Base-by-base conservation (phyloP, 2,113 vertebrate species). In the Thalassoma bifasciatum region DNA sequence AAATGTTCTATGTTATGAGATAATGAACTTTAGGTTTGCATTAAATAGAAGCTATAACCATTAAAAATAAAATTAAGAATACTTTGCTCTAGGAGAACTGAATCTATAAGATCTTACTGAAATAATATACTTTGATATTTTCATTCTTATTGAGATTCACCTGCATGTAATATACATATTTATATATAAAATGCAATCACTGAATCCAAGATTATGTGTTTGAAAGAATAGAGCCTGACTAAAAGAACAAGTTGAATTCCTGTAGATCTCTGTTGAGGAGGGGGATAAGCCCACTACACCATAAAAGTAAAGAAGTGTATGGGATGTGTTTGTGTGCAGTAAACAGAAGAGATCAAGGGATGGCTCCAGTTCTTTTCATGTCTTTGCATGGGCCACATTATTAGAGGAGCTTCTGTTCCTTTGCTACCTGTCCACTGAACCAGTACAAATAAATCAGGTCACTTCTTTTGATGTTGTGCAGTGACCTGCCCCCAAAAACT, bases 381-480 rank as follows among this genome's bases (percentile, higher is more conserved):
- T 87, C 67, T 64, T 42, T 37, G 40, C 62, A 59, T 3, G 0
- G 40, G 23, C 57, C 47, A 17, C 42, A 36, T 84, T 73, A 86
- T 84, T 82, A 79, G 74, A 75, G 64, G 64, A 75, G 38, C 36
- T 59, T 59, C 36, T 66, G 47, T 62, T 61, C 14, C 76, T 36
- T 24, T 63, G 70, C 80, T 78, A 86, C 79, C 81, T 86, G 84
- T 83, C 71, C 82, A 81, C 63, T 88, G 82, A 83, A 82, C 26
- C 85, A 65, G 73, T 52, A 66, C 75, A 57, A 67, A 82, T 78
- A 79, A 68, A 85, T 75, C 80, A 78, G 81, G 67, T 67, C 83
- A 71, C 58, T 21, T 36, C 86, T 69, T 92, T 86, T 91, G 89
- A 91, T 81, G 87, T 26, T 49, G 87, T 58, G 65, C 84, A 68